These are phyloP conservation scores for Napeogenes sylphis DNA, from an alignment of 2,888 invertebrate genomes.

Conservation along the genomic window DNA sequence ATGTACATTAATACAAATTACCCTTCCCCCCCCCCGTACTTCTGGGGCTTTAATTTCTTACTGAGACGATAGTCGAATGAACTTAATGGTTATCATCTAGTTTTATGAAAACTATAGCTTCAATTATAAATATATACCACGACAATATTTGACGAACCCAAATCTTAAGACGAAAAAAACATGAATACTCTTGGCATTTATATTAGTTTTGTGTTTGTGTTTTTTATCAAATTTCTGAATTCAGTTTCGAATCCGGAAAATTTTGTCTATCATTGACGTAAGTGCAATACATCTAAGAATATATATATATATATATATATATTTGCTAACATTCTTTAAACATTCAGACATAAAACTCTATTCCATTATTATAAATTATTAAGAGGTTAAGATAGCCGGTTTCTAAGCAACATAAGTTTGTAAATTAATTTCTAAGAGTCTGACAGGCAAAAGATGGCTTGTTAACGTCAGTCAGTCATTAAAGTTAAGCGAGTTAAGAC, in stretches of 20 bases:
- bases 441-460: conserved; percentile 18
- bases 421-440: conserved; percentile 13
- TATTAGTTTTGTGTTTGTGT: too few relatives aligned
- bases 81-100: conserved; percentile 1
- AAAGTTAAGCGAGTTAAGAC: conserved; percentile 27
- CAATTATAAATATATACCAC: background rate
- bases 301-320: too few relatives aligned
- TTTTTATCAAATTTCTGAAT: too few relatives aligned
- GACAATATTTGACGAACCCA: too few relatives aligned
- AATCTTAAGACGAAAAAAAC: too few relatives aligned
- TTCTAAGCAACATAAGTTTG: conserved; percentile 1
- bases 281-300: too few relatives aligned
- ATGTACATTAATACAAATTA: conserved; percentile 3
- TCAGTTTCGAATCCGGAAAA: too few relatives aligned
- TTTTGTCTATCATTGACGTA: too few relatives aligned
- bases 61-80: conserved; percentile 1
- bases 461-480: conserved; percentile 26
- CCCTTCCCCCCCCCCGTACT: background rate
- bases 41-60: conserved; percentile 1
- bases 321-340: too few relatives aligned
- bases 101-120: conserved; percentile 3
- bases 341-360: too few relatives aligned
- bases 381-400: background rate
- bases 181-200: too few relatives aligned
- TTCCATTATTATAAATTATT: too few relatives aligned